A percentile compares a stretch with the other conserved stretches of the same genome.
Conservation (phyloP, 2,888 invertebrate species). For the Perithous albicinctus region DNA sequence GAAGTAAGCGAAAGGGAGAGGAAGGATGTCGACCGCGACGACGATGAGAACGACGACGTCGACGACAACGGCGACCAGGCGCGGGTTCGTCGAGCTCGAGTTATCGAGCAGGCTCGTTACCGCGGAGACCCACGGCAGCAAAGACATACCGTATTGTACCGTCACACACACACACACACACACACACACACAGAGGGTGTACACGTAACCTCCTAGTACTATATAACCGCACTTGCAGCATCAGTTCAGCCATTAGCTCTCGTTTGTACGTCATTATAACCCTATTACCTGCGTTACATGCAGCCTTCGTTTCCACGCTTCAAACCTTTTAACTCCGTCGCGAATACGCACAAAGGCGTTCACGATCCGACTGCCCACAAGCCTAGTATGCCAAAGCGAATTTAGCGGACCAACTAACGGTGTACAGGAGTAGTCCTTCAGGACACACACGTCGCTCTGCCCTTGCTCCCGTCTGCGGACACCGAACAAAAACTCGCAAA, state of each 20-base stretch:
- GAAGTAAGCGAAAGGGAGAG: conserved; percentile 2
- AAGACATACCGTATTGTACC: background rate
- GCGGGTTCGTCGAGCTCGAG: conserved; percentile 31
- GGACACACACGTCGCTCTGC: background rate
- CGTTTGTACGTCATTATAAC: conserved; percentile 21
- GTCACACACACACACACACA: too few relatives aligned
- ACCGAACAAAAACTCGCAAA: background rate
- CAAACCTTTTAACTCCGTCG: conserved; percentile 41
- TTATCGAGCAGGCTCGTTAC: conserved; percentile 45
- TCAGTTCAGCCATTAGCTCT: conserved; percentile 1
- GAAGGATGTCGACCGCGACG: background rate
- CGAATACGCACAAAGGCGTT: conserved; percentile 34
- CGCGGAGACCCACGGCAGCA: conserved; percentile 1
- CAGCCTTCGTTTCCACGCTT: conserved; percentile 46
- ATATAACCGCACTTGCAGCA: conserved; percentile 9
- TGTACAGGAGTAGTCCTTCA: background rate
- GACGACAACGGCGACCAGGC: conserved; percentile 8
- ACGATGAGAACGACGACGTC: conserved; percentile 8
- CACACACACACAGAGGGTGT: background rate
- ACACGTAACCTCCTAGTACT: background rate
- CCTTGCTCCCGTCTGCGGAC: background rate
- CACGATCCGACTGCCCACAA: conserved; percentile 3
- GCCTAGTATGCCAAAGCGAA: background rate
- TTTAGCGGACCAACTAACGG: background rate
- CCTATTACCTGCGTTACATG: conserved; percentile 36